A percentile compares a stretch with the other conserved stretches of the same genome.
These are phyloP conservation scores for Simalia tracyae DNA, from an alignment of 2,797 vertebrate species.

Conservation along the genomic window DNA sequence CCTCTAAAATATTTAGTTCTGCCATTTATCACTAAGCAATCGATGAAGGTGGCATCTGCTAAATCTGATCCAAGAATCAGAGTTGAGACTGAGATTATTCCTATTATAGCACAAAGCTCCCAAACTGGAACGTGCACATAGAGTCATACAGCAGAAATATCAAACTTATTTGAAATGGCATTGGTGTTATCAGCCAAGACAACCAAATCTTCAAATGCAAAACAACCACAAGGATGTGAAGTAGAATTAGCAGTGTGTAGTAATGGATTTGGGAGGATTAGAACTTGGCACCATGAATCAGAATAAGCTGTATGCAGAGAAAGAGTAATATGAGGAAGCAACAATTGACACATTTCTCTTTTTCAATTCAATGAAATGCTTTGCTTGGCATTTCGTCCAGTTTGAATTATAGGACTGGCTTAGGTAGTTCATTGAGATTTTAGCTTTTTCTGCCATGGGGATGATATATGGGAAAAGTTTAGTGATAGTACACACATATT, in stretches of 20 bases:
- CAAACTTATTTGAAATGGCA: neutral
- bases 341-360: neutral
- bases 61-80: neutral
- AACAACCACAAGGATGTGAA: neutral
- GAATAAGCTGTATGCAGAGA: neutral
- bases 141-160: neutral
- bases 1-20: neutral
- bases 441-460: neutral
- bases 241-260: neutral
- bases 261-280: neutral
- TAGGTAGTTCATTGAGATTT: neutral
- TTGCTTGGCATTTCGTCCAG: neutral
- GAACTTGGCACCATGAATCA: neutral
- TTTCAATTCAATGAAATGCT: neutral
- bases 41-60: neutral
- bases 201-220: neutral
- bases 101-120: neutral
- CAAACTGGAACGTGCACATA: neutral
- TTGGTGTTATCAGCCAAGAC: neutral
- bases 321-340: neutral
- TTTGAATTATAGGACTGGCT: neutral
- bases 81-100: neutral
- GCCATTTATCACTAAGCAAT: neutral
- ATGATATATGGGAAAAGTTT: neutral
- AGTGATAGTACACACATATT: neutral